These are phyloP conservation scores for Alethe diademata DNA, from an alignment of 2,113 vertebrate species.

Conservation along the genomic window DNA sequence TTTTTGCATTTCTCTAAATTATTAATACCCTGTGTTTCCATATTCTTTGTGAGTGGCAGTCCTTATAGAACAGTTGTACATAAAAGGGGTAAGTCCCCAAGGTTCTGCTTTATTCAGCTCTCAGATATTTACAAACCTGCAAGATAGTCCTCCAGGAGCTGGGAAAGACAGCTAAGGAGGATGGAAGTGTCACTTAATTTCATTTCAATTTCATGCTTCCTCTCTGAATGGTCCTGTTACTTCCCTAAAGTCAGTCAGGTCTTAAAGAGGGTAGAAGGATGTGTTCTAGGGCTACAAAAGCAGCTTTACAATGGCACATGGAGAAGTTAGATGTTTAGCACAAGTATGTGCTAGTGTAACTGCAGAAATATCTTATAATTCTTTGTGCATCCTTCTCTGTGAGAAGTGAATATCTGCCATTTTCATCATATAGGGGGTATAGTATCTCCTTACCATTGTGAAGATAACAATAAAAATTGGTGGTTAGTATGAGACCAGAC, in stretches of 20 bases:
- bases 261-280: not conserved
- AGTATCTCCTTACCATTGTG: not conserved
- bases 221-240: not conserved
- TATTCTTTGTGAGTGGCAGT: not conserved
- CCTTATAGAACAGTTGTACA: not conserved
- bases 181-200: not conserved
- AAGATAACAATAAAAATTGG: not conserved
- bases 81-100: not conserved
- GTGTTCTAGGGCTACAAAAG: not conserved
- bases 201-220: not conserved
- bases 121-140: not conserved
- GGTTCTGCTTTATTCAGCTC: not conserved
- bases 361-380: not conserved
- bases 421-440: not conserved
- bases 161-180: not conserved
- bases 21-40: not conserved
- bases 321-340: not conserved
- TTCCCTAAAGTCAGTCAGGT: not conserved
- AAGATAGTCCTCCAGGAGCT: not conserved
- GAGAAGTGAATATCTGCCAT: not conserved
- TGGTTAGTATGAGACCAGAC: not conserved
- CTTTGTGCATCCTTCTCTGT: not conserved
- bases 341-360: not conserved
- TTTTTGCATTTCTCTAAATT: not conserved
- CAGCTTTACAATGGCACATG: not conserved